Conservation (phyloP, 1,140 invertebrate species). For the Bombus waltoni region DNA sequence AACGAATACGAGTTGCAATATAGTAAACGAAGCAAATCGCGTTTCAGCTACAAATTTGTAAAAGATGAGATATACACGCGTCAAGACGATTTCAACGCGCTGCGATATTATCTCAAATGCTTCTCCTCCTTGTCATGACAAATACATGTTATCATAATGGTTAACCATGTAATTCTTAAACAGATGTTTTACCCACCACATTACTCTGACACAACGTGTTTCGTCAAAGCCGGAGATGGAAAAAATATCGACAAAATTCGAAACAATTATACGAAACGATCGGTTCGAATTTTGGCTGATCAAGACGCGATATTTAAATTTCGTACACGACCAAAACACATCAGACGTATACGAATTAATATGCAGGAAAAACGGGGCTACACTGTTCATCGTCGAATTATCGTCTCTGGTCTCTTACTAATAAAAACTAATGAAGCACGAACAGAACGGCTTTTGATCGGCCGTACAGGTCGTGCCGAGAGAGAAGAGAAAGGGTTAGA, state of each 20-base stretch:
- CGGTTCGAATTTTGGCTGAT: not conserved
- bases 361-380: not conserved
- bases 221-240: not conserved
- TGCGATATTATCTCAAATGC: not conserved
- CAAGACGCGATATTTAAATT: not conserved
- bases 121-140: not conserved
- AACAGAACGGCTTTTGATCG: constrained; percentile 58
- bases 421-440: constrained; percentile 43
- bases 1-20: no score
- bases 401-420: constrained; percentile 2
- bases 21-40: no score
- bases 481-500: not conserved
- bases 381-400: constrained; percentile 1
- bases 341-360: not conserved
- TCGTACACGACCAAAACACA: not conserved
- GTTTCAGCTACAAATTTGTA: no score
- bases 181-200: not conserved
- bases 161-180: not conserved
- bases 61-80: no score
- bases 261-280: not conserved
- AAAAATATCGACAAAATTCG: not conserved
- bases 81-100: not conserved
- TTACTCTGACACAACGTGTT: not conserved
- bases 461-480: constrained; percentile 23
- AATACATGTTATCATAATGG: not conserved